A percentile compares a stretch with the other conserved stretches of the same genome.
Conservation (phyloP, 2,797 vertebrate genomes). For the Tiaroga cobitis region DNA sequence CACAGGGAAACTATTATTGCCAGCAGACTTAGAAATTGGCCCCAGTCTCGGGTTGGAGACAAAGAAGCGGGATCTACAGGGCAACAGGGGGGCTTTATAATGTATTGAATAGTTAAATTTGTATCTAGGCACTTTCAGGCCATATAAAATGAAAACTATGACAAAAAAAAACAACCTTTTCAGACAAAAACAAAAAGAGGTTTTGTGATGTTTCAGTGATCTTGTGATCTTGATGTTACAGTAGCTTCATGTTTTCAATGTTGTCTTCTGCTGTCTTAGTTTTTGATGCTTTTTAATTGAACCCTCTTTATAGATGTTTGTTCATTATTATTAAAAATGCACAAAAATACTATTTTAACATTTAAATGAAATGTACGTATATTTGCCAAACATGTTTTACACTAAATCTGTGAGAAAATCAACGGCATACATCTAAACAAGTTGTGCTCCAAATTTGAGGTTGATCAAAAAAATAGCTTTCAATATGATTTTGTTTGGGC, state of each 20-base stretch:
- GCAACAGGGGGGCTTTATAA: constrained; percentile 59
- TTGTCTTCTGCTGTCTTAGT: background rate
- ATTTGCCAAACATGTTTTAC: too few relatives aligned
- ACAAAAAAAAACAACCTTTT: background rate
- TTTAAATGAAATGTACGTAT: too few relatives aligned
- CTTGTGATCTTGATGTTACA: too few relatives aligned
- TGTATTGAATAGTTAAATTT: background rate
- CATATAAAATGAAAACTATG: background rate
- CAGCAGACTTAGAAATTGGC: constrained; percentile 77
- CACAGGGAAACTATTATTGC: constrained; percentile 77
- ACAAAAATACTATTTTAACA: too few relatives aligned
- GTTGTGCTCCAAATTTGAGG: too few relatives aligned
- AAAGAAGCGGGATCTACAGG: constrained; percentile 72
- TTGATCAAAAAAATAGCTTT: too few relatives aligned
- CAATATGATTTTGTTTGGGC: too few relatives aligned
- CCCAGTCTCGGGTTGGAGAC: constrained; percentile 71
- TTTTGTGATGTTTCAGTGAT: background rate
- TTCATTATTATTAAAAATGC: too few relatives aligned
- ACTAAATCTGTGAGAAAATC: too few relatives aligned
- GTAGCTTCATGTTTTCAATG: background rate
- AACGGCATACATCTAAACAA: too few relatives aligned
- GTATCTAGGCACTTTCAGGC: background rate
- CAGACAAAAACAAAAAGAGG: background rate
- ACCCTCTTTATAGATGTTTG: too few relatives aligned
- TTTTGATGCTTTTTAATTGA: background rate